Conservation (phyloP, 2,797 vertebrate species). For the Dendrocincla fuliginosa region DNA sequence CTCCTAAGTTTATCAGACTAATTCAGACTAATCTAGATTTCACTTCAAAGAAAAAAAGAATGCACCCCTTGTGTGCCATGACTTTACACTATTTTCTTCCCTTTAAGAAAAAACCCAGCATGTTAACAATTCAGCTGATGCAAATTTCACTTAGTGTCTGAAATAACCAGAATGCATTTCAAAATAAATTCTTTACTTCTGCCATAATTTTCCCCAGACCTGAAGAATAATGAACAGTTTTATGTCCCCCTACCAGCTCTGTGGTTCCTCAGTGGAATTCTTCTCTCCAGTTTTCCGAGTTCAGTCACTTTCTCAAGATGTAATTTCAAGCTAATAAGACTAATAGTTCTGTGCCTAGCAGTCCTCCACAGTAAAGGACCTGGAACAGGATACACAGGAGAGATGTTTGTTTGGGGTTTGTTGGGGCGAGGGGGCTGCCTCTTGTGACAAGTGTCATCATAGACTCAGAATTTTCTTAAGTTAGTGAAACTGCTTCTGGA, state of each 20-base stretch:
- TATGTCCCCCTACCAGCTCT: not conserved
- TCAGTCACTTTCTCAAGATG: slow-evolving; percentile 27
- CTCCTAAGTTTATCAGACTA: not conserved
- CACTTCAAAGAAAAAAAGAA: not conserved
- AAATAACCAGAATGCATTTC: slow-evolving; percentile 16
- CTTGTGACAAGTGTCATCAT: not conserved
- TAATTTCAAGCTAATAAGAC: slow-evolving; percentile 10
- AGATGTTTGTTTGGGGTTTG: not conserved
- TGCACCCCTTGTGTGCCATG: not conserved
- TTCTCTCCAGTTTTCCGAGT: slow-evolving; percentile 1
- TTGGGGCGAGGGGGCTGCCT: not conserved
- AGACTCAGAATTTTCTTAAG: not conserved
- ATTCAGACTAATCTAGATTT: not conserved
- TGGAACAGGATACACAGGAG: slow-evolving; percentile 17
- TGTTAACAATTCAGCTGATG: not conserved
- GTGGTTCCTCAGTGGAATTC: not conserved
- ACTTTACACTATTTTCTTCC: not conserved
- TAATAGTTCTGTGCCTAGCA: slow-evolving; percentile 2
- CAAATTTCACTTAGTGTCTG: slow-evolving; percentile 20
- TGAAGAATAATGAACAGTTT: slow-evolving; percentile 13
- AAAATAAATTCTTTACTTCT: slow-evolving; percentile 18
- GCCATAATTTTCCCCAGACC: slow-evolving; percentile 7
- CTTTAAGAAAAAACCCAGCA: not conserved
- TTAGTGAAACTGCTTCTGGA: not conserved
- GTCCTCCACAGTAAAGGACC: not conserved